Base-by-base conservation (phyloP, 2,113 vertebrate genomes). In the Vulpes vulpes region DNA sequence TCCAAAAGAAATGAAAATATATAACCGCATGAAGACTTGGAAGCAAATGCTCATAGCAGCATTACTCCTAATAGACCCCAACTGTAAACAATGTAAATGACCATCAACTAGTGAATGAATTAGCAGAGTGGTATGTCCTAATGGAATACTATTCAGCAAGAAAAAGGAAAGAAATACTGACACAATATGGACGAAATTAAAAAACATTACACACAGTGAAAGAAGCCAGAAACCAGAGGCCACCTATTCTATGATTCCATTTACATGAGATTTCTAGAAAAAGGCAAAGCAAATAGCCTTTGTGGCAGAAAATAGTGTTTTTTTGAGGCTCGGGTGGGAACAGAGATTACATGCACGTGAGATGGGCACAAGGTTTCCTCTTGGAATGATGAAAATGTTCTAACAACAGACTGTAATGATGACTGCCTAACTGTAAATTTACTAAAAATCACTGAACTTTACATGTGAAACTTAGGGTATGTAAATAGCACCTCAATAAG, bases 401-500 rank as follows among this genome's bases (percentile, higher is more conserved):
- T 62, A 82, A 83, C 82, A 91, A 43, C 35, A 94, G 23, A 64
- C 2, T 55, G 38, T 11, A 87, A 49, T 38, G 20, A 88, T 53
- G 30, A 25, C 23, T 71, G 57, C 71, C 67, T n/a, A 79, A 55
- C 27, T 74, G 43, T n/a, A 92, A 51, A 92, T 60, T 80, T 67
- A 92, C 25, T 84, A 74, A 87, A 84, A 89, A 73, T 60, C 30
- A 57, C 11, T 49, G 55, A 85, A 85, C n/a, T 73, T 89, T 74
- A 84, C 1, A 85, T 62, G 27, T 60, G n/a, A 76, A 38, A 93
- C 12, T 60, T 90, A 60, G 2, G 11, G 64, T 51, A 74, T 74
- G 6, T 87, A 94, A 94, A 90, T 89, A 53, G 74, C 49, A 87
- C 14, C 20, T 89, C 87, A 85, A 5, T 64, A 89, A 84, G 27